These are phyloP conservation scores for Automeris io DNA, from an alignment of 2,888 invertebrate genomes.

Conservation along the genomic window DNA sequence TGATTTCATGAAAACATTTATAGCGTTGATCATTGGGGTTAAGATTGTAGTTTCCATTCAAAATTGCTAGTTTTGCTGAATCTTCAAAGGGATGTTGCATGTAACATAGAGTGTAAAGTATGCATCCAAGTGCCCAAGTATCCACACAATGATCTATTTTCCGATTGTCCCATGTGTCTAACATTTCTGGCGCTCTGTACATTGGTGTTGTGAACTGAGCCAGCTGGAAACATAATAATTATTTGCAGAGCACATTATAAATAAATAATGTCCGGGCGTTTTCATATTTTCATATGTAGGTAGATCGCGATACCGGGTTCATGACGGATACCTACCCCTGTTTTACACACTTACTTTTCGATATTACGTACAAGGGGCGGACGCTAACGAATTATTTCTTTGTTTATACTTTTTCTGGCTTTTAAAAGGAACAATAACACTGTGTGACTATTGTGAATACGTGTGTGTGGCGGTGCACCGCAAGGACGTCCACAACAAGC, in stretches of 20 bases:
- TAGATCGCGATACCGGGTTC: too few species aligned
- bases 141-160: conserved; percentile 94
- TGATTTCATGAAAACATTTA: conserved; percentile 91
- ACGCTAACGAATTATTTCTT: too few species aligned
- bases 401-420: too few species aligned
- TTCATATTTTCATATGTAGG: too few species aligned
- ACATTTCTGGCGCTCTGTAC: conserved; percentile 99
- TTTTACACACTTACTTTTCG: too few species aligned
- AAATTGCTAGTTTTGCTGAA: conserved; percentile 94
- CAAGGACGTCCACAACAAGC: too few species aligned
- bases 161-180: conserved; percentile 97
- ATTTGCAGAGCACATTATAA: conserved; percentile 4
- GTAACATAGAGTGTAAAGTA: conserved; percentile 93
- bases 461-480: too few species aligned
- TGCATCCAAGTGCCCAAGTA: conserved; percentile 98
- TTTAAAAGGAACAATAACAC: too few species aligned
- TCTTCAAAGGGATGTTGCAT: conserved; percentile 98
- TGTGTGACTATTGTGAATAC: too few species aligned
- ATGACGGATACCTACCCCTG: too few species aligned
- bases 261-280: neutral
- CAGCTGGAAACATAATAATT: conserved; percentile 69
- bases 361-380: too few species aligned
- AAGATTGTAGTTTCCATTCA: conserved; percentile 95
- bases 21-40: conserved; percentile 88
- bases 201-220: conserved; percentile 91